Conservation (phyloP, 2,888 invertebrate genomes). For the Rhingia campestris region DNA sequence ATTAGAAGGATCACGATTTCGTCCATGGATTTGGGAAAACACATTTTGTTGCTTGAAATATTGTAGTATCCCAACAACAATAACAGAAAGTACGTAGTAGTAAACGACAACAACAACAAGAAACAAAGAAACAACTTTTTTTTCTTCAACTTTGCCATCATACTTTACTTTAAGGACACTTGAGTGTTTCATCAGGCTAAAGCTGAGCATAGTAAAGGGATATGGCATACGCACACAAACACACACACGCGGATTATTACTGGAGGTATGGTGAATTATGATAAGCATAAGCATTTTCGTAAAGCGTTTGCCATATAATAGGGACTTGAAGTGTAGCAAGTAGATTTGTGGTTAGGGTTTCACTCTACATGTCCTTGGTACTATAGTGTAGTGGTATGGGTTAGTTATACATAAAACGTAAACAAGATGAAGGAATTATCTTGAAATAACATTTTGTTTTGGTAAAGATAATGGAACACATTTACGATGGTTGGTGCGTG, state of each 20-base stretch:
- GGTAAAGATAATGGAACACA: constrained; percentile 30
- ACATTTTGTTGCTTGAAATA: constrained; percentile 27
- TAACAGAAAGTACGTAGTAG: constrained; percentile 3
- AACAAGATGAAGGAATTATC: constrained; percentile 61
- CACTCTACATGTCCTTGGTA: background rate
- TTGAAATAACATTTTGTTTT: constrained; percentile 60
- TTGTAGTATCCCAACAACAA: constrained; percentile 5
- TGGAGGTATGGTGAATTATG: constrained; percentile 64
- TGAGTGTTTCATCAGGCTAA: constrained; percentile 37
- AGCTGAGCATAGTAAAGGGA: background rate
- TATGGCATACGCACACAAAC: constrained; percentile 26
- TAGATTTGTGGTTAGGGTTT: background rate
- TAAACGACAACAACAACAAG: background rate
- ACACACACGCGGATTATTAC: constrained; percentile 43
- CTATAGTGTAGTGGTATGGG: constrained; percentile 23
- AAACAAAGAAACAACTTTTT: constrained; percentile 23
- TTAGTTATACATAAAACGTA: constrained; percentile 37
- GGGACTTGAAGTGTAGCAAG: constrained; percentile 31
- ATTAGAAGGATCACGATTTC: too few relatives aligned
- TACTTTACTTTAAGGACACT: constrained; percentile 58
- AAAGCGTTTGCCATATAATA: constrained; percentile 51
- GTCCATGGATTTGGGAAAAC: constrained; percentile 20
- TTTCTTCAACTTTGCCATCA: constrained; percentile 55
- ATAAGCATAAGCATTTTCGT: constrained; percentile 58
- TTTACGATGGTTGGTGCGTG: constrained; percentile 30